Evolutionary conservation across 2,888 invertebrate species (phyloP).

Genomic region (Neoascia interrupta): DNA sequence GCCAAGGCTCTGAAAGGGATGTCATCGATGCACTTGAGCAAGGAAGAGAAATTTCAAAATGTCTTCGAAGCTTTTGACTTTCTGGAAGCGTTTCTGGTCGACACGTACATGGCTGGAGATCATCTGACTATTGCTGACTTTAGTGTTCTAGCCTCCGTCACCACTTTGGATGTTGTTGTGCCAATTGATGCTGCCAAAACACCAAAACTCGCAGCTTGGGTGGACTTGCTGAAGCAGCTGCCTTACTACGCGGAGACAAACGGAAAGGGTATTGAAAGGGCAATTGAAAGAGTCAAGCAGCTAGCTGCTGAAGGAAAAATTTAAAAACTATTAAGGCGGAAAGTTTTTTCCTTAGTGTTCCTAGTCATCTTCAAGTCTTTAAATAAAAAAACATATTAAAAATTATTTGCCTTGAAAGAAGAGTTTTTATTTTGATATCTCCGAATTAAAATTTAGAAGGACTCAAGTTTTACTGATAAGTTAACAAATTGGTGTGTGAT

Average conservation of each 20-base stretch:
- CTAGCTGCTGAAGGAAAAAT: no score
- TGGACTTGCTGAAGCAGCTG: conserved; percentile 70
- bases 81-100: conserved; percentile 69
- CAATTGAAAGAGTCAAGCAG: conserved; percentile 68
- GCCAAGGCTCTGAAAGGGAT: conserved; percentile 65
- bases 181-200: conserved; percentile 70
- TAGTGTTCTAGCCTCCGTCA: conserved; percentile 67
- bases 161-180: conserved; percentile 60
- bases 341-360: no score
- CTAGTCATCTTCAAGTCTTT: no score
- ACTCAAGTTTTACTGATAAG: no score
- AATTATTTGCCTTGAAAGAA: no score
- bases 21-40: conserved; percentile 25
- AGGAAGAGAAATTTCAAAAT: conserved; percentile 63
- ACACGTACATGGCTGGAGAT: conserved; percentile 72
- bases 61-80: conserved; percentile 62
- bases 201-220: conserved; percentile 72
- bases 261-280: conserved; percentile 31
- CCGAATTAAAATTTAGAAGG: no score
- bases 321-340: no score
- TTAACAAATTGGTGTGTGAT: no score
- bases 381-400: no score
- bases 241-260: conserved; percentile 72
- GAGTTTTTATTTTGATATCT: no score
- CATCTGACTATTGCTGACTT: conserved; percentile 74